Base-by-base conservation (phyloP, 2,113 vertebrate genomes). In the Megatriorchis doriae region DNA sequence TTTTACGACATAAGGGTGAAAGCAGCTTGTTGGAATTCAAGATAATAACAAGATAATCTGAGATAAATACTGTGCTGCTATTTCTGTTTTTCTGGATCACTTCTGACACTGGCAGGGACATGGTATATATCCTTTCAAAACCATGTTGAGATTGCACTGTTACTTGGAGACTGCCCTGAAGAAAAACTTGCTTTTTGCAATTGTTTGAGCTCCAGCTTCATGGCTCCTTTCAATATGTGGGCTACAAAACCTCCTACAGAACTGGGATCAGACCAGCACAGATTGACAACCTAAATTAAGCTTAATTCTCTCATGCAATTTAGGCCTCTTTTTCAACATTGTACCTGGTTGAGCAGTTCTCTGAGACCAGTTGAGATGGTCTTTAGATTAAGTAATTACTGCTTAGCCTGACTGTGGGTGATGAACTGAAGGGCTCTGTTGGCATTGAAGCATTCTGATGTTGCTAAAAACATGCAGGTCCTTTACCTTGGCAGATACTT, bases 101-200 rank as follows among this genome's bases (percentile, higher is more conserved):
- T 90, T 88, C 72, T 93, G 75, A 56, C 70, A 70, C 86, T 94
- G 81, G 92, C 93, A 94, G 86, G 92, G 86, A 93, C 96, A 88
- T 83, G 61, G 48, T 95, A 27, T 75, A 48, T 65, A 89, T 70
- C 40, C 62, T 96, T 94, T 92, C 91, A 96, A 92, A 94, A 96
- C 13, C 94, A 74, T 89, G 96, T 89, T 92, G 93, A 95, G 83
- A 95, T 97, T 59, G 58, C 93, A 78, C 72, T 96, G 91, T 82
- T 95, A 93, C 94, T 97, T 95, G 88, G 92, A 97, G 80, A 85
- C 56, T 94, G 85, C 86, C 87, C 50, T 43, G 36, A 93, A 90
- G 95, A 96, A 92, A 96, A 96, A 91, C 55, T 96, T 86, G 48
- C 17, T 91, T 93, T 95, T 97, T 97, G 92, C 94, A 96, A 55